phyloP scores from a whole-genome alignment of 2,797 vertebrate genomes.

The Hipposideros larvatus region DNA sequence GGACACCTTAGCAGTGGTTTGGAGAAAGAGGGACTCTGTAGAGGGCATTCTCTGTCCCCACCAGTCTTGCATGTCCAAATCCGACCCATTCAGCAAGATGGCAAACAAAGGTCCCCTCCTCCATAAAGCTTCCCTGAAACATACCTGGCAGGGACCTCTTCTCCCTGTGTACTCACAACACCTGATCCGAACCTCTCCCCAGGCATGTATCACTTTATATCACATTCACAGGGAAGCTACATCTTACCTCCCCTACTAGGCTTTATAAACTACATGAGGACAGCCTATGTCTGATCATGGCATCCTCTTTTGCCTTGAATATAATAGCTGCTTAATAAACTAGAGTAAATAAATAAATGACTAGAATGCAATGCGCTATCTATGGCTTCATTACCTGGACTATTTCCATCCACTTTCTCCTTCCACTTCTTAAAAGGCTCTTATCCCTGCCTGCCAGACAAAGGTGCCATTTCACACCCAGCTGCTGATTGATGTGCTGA shows the following conservation, averaged over 20 bases:
- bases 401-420: neutral
- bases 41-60: neutral
- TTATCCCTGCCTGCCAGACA: neutral
- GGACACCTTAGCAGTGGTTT: neutral
- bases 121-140: neutral
- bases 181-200: neutral
- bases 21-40: neutral
- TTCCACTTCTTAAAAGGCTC: neutral
- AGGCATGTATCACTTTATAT: neutral
- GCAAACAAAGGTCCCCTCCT: neutral
- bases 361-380: too few species aligned
- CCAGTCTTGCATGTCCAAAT: neutral
- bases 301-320: neutral
- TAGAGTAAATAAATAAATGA: neutral
- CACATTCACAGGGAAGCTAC: neutral
- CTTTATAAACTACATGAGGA: neutral
- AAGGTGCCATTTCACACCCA: neutral
- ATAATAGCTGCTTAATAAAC: neutral
- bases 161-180: neutral
- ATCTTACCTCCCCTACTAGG: neutral
- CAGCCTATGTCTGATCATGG: neutral
- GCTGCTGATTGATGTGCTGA: neutral
- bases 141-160: neutral
- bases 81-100: neutral
- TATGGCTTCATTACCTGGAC: neutral